Percentiles rank a stretch among this genome's conserved stretches.
phyloP scores from a whole-genome alignment of 2,888 invertebrate genomes.

The Rotaria magnacalcarata region DNA sequence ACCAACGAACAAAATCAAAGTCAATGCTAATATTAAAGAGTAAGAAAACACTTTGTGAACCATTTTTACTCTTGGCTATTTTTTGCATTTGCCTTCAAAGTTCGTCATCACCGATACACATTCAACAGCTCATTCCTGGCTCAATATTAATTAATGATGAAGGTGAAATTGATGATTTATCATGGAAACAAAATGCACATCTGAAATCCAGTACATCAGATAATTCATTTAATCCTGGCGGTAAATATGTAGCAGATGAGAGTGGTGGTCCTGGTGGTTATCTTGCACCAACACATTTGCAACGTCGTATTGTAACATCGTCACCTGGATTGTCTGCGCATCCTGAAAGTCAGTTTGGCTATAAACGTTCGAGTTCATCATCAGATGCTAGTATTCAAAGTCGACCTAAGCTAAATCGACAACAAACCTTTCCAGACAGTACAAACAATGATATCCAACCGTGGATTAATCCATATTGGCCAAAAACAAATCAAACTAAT shows the following conservation, averaged over 20 bases:
- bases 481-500: neutral
- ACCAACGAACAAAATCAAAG: neutral
- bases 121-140: neutral
- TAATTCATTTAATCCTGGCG: neutral
- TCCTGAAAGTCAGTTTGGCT: neutral
- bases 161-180: neutral
- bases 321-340: neutral
- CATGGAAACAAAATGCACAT: neutral
- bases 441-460: neutral
- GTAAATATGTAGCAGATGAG: neutral
- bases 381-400: too few relatives aligned
- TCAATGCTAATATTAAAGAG: neutral
- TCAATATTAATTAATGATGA: neutral
- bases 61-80: too few relatives aligned
- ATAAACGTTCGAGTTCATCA: neutral
- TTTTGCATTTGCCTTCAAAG: neutral
- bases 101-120: neutral
- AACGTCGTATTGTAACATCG: neutral
- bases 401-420: too few relatives aligned
- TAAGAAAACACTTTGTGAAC: too few relatives aligned
- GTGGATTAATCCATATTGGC: neutral
- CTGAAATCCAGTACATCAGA: neutral
- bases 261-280: neutral
- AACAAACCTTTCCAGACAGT: neutral
- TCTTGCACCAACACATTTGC: neutral